These are phyloP conservation scores for Octodon degus DNA, from an alignment of 2,113 vertebrate species.

Conservation along the genomic window DNA sequence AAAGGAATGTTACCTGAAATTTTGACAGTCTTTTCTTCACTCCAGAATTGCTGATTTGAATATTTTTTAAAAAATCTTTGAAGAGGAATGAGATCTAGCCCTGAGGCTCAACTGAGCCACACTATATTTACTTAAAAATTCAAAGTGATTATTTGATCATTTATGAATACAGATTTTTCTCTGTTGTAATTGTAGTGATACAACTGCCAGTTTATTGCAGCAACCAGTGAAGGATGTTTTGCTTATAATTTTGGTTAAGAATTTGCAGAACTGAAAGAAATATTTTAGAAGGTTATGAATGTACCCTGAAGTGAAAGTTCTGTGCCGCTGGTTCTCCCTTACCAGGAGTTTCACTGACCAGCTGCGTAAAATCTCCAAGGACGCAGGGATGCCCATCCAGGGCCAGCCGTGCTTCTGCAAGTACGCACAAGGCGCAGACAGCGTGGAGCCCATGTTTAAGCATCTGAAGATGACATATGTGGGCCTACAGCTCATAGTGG, in stretches of 20 bases:
- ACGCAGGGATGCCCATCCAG: slow-evolving; percentile 99
- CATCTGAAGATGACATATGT: slow-evolving; percentile 99
- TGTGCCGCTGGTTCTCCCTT: slow-evolving; percentile 59
- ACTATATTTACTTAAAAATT: slow-evolving; percentile 31
- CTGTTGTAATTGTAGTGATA: slow-evolving; percentile 1
- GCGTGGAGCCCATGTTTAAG: slow-evolving; percentile 99
- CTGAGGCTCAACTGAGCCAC: background rate
- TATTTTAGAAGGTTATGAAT: slow-evolving; percentile 35
- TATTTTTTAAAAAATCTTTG: slow-evolving; percentile 26
- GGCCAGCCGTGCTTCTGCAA: slow-evolving; percentile 99
- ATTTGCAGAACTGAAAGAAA: slow-evolving; percentile 57
- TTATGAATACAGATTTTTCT: slow-evolving; percentile 36
- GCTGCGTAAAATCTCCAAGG: slow-evolving; percentile 98
- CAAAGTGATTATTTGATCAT: background rate
- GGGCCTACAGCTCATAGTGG: slow-evolving; percentile 98
- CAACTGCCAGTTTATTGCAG: slow-evolving; percentile 19
- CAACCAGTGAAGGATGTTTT: slow-evolving; percentile 18
- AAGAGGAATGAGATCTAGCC: background rate
- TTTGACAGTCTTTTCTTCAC: slow-evolving; percentile 50
- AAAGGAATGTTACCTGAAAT: slow-evolving; percentile 12
- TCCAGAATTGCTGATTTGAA: slow-evolving; percentile 5
- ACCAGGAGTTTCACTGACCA: slow-evolving; percentile 98
- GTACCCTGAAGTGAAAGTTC: slow-evolving; percentile 52
- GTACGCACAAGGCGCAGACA: slow-evolving; percentile 98
- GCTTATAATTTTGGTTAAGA: slow-evolving; percentile 57